Conservation (phyloP, 2,797 vertebrate genomes). For the Oceanodroma leucorhoa region DNA sequence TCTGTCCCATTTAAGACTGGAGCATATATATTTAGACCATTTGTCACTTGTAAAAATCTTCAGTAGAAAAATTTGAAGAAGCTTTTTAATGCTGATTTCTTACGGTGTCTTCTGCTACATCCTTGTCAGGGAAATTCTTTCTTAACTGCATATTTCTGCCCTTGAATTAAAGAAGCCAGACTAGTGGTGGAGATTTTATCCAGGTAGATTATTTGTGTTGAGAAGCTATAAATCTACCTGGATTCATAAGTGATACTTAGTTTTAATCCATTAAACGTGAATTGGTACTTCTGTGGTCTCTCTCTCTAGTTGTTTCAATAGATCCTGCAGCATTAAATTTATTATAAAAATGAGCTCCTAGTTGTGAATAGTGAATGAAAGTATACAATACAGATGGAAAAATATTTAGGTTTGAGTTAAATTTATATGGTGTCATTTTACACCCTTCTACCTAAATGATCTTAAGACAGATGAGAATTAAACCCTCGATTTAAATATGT, state of each 20-base stretch:
- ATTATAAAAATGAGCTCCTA: not conserved
- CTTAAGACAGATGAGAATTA: not conserved
- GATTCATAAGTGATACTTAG: not conserved
- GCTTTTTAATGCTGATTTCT: not conserved
- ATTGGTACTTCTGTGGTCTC: not conserved
- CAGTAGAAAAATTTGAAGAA: not conserved
- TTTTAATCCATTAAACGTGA: not conserved
- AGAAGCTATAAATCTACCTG: not conserved
- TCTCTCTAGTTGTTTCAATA: not conserved
- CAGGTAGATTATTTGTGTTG: not conserved
- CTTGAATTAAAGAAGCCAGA: not conserved
- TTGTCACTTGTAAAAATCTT: not conserved
- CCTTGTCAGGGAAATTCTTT: not conserved
- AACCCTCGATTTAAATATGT: not conserved
- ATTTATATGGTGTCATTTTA: not conserved
- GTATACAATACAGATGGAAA: not conserved
- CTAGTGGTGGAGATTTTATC: not conserved
- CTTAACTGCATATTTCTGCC: not conserved
- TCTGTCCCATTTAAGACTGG: not conserved
- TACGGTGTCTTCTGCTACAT: not conserved
- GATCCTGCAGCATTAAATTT: not conserved
- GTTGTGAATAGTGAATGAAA: not conserved
- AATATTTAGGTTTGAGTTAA: not conserved
- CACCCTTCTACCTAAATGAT: not conserved
- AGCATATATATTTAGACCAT: not conserved